A percentile compares a stretch with the other conserved stretches of the same genome.
Conservation (phyloP, 2,888 invertebrate species). For the Metellina segmentata region DNA sequence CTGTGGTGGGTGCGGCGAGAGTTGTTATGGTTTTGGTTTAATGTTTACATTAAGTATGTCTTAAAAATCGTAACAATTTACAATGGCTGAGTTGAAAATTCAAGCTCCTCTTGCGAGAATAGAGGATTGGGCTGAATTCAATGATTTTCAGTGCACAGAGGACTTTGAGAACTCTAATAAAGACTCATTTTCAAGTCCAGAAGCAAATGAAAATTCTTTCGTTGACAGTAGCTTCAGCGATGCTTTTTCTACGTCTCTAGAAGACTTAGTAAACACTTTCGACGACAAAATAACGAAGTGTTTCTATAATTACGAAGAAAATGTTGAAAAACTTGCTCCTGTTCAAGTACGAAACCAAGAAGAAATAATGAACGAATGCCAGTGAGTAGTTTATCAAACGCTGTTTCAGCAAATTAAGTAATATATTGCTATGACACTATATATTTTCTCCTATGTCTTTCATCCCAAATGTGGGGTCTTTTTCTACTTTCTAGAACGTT, state of each 20-base stretch:
- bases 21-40: slow-evolving; percentile 53
- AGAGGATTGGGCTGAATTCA: slow-evolving; percentile 88
- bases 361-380: slow-evolving; percentile 99
- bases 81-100: slow-evolving; percentile 90
- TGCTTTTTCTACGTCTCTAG: slow-evolving; percentile 94
- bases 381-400: slow-evolving; percentile 88
- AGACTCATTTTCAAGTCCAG: slow-evolving; percentile 77
- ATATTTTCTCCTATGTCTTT: background rate
- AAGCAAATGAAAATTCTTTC: slow-evolving; percentile 79
- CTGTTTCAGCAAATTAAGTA: background rate
- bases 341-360: slow-evolving; percentile 99
- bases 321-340: slow-evolving; percentile 97
- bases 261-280: slow-evolving; percentile 99
- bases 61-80: background rate
- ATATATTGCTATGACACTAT: background rate
- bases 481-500: background rate
- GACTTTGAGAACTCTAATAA: slow-evolving; percentile 79
- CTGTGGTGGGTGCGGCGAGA: slow-evolving; percentile 60
- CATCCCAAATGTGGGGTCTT: background rate
- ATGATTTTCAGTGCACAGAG: slow-evolving; percentile 82
- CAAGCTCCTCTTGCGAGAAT: slow-evolving; percentile 97
- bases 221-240: slow-evolving; percentile 90
- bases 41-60: slow-evolving; percentile 36
- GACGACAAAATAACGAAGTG: slow-evolving; percentile 99
- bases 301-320: slow-evolving; percentile 98